These are phyloP conservation scores for Halcyon senegalensis DNA, from an alignment of 2,113 vertebrate genomes.

Conservation along the genomic window DNA sequence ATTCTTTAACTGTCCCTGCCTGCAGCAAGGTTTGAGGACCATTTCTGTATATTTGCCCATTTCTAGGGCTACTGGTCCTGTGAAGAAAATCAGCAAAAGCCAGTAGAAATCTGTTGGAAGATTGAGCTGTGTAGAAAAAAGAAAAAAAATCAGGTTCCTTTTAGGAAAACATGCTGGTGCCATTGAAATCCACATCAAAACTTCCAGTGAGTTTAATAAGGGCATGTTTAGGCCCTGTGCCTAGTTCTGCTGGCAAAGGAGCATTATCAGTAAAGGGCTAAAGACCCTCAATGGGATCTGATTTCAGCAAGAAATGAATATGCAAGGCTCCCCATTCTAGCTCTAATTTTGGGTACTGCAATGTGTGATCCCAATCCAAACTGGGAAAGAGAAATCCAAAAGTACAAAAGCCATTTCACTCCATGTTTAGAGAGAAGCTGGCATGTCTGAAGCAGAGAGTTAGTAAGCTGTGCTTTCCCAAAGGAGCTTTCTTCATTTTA, in stretches of 20 bases:
- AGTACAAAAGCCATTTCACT: background rate
- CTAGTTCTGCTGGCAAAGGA: conserved; percentile 17
- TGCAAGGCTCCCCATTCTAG: background rate
- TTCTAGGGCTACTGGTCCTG: background rate
- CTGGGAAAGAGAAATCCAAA: background rate
- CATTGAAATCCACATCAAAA: conserved; percentile 54
- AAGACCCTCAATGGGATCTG: background rate
- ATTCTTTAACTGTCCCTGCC: background rate
- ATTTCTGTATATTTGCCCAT: background rate
- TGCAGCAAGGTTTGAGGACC: background rate
- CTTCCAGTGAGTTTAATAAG: conserved; percentile 17
- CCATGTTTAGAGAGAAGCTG: background rate
- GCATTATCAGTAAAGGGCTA: conserved; percentile 22
- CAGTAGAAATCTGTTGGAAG: background rate
- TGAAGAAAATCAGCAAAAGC: background rate
- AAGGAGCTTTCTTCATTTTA: background rate
- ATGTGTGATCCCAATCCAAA: background rate
- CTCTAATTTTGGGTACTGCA: conserved; percentile 13
- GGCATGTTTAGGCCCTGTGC: background rate
- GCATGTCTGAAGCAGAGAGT: background rate
- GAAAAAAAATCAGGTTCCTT: background rate
- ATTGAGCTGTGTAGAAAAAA: background rate
- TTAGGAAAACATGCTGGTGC: background rate
- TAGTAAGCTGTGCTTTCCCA: background rate
- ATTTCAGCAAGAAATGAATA: conserved; percentile 21